Conservation (phyloP, 2,113 vertebrate genomes). For the Psammodynastes pulverulentus region DNA sequence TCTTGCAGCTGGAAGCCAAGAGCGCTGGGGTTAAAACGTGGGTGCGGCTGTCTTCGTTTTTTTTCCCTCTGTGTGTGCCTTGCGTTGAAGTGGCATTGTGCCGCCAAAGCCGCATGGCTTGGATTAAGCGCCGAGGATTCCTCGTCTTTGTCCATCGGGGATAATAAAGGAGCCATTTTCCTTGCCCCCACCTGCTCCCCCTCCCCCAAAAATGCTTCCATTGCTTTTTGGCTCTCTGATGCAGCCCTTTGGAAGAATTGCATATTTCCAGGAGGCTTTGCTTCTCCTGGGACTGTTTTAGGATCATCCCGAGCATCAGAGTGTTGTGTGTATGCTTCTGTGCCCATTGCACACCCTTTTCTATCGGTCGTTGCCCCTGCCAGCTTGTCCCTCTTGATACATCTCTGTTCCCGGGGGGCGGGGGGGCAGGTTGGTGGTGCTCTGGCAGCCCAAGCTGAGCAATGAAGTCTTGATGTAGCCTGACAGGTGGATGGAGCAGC, state of each 20-base stretch:
- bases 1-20: no score
- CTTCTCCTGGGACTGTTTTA: neutral
- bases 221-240: neutral
- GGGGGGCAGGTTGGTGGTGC: neutral
- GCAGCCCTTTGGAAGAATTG: neutral
- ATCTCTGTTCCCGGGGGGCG: neutral
- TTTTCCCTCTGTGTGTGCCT: no score
- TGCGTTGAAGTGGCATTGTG: neutral
- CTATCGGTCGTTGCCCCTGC: neutral
- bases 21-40: neutral
- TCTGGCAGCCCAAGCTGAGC: slow-evolving; percentile 1
- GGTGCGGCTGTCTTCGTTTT: neutral
- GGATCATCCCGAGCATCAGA: neutral
- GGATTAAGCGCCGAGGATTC: neutral
- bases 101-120: neutral
- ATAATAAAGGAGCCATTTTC: neutral
- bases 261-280: no score
- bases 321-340: neutral
- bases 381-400: neutral
- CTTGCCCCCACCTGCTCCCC: neutral
- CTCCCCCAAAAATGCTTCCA: neutral
- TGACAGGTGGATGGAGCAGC: slow-evolving; percentile 25
- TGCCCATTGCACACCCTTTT: neutral
- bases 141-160: neutral
- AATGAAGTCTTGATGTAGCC: slow-evolving; percentile 19